Conservation (phyloP, 1,140 invertebrate species). For the Globodera rostochiensis region DNA sequence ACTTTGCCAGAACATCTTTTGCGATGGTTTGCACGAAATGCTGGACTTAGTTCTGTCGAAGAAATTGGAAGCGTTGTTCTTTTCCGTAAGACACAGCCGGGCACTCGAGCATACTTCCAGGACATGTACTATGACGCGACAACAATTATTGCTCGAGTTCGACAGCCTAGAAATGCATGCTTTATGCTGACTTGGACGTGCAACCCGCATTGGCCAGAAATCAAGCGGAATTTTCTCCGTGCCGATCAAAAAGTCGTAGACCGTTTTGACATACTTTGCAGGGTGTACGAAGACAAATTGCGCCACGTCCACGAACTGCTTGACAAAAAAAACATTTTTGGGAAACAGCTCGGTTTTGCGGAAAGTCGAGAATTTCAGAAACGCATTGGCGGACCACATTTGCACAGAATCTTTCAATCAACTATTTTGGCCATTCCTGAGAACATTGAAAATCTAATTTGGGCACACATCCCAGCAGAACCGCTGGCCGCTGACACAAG, state of each 20-base stretch:
- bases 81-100: not conserved
- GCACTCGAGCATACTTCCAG: not conserved
- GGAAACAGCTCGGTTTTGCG: not conserved
- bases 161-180: not conserved
- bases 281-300: not conserved
- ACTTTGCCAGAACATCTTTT: not conserved
- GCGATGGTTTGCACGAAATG: not conserved
- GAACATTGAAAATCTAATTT: conserved; percentile 8
- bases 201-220: conserved; percentile 11
- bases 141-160: not conserved
- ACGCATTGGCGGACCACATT: not conserved
- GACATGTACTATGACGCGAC: conserved; percentile 10
- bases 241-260: not conserved
- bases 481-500: not conserved
- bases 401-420: not conserved
- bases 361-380: conserved; percentile 20
- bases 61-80: not conserved
- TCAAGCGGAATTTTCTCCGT: not conserved
- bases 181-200: conserved; percentile 12
- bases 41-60: not conserved
- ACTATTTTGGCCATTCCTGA: not conserved
- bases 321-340: conserved; percentile 18
- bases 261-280: not conserved
- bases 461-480: conserved; percentile 10
- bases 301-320: not conserved